Evolutionary conservation across 2,113 vertebrate genomes (phyloP).

Genomic region (Triplophysa tibetana): DNA sequence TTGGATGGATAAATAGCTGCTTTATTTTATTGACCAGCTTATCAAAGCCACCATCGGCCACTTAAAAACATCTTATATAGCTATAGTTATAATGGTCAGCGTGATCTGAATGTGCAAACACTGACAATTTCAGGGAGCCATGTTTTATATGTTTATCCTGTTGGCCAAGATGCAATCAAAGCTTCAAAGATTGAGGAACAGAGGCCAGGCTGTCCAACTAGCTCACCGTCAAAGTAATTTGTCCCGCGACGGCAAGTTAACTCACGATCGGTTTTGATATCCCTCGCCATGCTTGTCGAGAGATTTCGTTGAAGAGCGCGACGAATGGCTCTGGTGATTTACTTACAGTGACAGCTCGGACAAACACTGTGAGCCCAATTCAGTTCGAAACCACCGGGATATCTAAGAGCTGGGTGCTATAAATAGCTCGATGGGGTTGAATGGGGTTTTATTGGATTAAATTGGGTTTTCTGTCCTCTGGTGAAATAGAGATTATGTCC

Average conservation of each 20-base stretch:
- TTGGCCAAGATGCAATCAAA: slow-evolving; percentile 1
- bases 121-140: not conserved
- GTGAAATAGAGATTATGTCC: slow-evolving; percentile 26
- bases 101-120: slow-evolving; percentile 13
- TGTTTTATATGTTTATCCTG: not conserved
- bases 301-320: slow-evolving; percentile 34
- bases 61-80: slow-evolving; percentile 12
- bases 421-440: slow-evolving; percentile 27
- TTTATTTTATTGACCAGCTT: slow-evolving; percentile 53
- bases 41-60: slow-evolving; percentile 19
- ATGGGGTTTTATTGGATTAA: slow-evolving; percentile 37
- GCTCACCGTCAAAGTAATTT: slow-evolving; percentile 38
- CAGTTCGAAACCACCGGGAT: not conserved
- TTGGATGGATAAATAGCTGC: slow-evolving; percentile 38
- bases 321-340: slow-evolving; percentile 40
- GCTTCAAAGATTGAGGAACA: slow-evolving; percentile 15
- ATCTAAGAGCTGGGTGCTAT: not conserved
- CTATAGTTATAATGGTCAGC: slow-evolving; percentile 16
- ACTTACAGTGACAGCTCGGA: slow-evolving; percentile 42
- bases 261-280: slow-evolving; percentile 25
- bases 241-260: slow-evolving; percentile 34
- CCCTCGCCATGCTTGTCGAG: slow-evolving; percentile 29
- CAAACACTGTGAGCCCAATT: slow-evolving; percentile 9
- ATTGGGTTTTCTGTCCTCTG: slow-evolving; percentile 8
- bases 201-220: not conserved